phyloP scores from a whole-genome alignment of 2,888 invertebrate species.

The Chrysomela aeneicollis region DNA sequence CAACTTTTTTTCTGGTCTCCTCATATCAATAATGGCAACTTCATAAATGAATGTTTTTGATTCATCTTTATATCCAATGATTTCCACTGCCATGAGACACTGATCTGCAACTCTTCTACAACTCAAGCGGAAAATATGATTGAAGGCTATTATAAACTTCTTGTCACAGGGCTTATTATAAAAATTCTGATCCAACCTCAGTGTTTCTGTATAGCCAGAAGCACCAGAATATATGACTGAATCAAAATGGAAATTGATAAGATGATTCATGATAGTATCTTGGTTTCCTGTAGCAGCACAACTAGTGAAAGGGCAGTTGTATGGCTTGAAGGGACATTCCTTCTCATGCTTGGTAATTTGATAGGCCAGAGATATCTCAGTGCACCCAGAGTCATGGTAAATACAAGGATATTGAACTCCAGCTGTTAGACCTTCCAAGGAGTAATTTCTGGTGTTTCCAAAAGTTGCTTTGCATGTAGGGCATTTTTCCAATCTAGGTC shows the following conservation, averaged over 20 bases:
- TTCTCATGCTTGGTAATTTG: slow-evolving; percentile 50
- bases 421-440: slow-evolving; percentile 52
- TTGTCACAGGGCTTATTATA: slow-evolving; percentile 42
- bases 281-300: slow-evolving; percentile 45
- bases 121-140: slow-evolving; percentile 50
- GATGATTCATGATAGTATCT: slow-evolving; percentile 40
- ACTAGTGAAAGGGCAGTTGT: slow-evolving; percentile 49
- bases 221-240: slow-evolving; percentile 37
- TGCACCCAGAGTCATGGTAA: slow-evolving; percentile 52
- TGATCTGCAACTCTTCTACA: slow-evolving; percentile 49
- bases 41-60: slow-evolving; percentile 49
- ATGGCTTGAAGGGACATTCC: slow-evolving; percentile 49
- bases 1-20: slow-evolving; percentile 49
- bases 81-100: slow-evolving; percentile 53
- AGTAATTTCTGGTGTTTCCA: slow-evolving; percentile 54
- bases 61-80: slow-evolving; percentile 46
- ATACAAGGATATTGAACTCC: slow-evolving; percentile 52
- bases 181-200: slow-evolving; percentile 39
- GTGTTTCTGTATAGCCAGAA: slow-evolving; percentile 41
- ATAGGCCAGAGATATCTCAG: slow-evolving; percentile 42
- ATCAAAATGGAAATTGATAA: slow-evolving; percentile 43
- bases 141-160: slow-evolving; percentile 46
- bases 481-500: slow-evolving; percentile 52
- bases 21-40: slow-evolving; percentile 49
- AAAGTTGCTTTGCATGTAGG: slow-evolving; percentile 53